Base-by-base conservation (phyloP, 2,113 vertebrate genomes). In the Gallinago media region DNA sequence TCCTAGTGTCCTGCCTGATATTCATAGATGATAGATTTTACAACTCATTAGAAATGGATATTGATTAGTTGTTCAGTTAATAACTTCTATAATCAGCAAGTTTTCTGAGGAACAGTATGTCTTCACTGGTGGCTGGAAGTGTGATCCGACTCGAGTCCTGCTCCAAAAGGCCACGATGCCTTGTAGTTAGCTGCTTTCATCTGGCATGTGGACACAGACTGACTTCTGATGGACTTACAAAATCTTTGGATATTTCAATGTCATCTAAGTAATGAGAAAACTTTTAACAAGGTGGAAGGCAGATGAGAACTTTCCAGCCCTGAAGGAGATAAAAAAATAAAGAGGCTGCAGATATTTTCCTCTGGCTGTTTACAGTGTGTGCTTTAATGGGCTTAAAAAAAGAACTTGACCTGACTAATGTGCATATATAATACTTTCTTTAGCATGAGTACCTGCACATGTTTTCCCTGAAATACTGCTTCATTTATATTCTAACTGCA, bases 161-260 rank as follows among this genome's bases (percentile, higher is more conserved):
- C 26, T 81, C 21, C 34, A 42, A 8, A 79, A 65, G 29, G 38
- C 54, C 8, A 3, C 0, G 0, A 14, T 73, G 31, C 15, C 34
- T 58, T 50, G 54, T 52, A 14, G 32, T 56, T 56, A 32, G 17
- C 38, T 73, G 31, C 31, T 72, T 44, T 29, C 34, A 40, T 59
- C 23, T 21, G 31, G 25, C 22, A 38, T 6, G 8, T 49, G 31
- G 42, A 61, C 38, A 59, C 20, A 52, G 44, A 55, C 21, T 46
- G 23, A 54, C 4, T 91, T 78, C n/a, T 49, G 38, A 34, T n/a
- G 14, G 11, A 46, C 9, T 44, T 78, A 6, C 77, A 76, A 76
- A 34, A 8, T 12, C 12, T 68, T 52, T 29, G 3, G 9, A 4
- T 85, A 42, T 46, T 93, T 61, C 44, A 55, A 1, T 47, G 49